Evolutionary conservation across 2,797 vertebrate species (phyloP).

Genomic region (Taeniopygia guttata): DNA sequence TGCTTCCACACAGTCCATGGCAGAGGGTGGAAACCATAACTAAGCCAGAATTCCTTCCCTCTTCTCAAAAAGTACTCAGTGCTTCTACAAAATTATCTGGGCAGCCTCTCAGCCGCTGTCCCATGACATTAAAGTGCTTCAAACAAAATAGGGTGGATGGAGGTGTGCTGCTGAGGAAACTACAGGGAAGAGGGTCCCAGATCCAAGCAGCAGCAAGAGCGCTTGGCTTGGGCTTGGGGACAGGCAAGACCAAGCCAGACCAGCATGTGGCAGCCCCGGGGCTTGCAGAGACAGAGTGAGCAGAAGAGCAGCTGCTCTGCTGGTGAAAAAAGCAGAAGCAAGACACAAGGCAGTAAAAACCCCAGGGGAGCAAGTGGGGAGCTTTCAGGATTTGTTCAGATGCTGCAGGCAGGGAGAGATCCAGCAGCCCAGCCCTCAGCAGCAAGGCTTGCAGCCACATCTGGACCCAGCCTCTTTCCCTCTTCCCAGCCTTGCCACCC

Average conservation of each 20-base stretch:
- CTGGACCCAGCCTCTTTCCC: neutral
- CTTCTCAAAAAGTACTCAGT: conserved; percentile 38
- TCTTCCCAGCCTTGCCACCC: neutral
- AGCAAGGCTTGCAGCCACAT: neutral
- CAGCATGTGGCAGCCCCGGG: neutral
- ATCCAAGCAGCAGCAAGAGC: neutral
- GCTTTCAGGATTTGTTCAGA: neutral
- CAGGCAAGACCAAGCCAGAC: neutral
- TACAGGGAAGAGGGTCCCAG: neutral
- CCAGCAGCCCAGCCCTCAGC: neutral
- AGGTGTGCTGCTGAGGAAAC: neutral
- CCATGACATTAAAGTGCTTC: conserved; percentile 45
- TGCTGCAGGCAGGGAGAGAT: neutral
- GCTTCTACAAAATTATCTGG: neutral
- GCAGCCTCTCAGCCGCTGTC: neutral
- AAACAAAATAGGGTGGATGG: neutral
- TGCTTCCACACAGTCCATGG: neutral
- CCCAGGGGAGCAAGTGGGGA: neutral
- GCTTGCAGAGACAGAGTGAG: neutral
- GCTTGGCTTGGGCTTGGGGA: neutral
- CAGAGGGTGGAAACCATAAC: neutral
- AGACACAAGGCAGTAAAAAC: neutral
- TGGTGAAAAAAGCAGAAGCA: neutral
- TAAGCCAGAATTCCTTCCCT: neutral
- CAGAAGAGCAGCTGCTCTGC: neutral